Conservation (phyloP, 2,888 invertebrate species). For the Dioctria linearis region DNA sequence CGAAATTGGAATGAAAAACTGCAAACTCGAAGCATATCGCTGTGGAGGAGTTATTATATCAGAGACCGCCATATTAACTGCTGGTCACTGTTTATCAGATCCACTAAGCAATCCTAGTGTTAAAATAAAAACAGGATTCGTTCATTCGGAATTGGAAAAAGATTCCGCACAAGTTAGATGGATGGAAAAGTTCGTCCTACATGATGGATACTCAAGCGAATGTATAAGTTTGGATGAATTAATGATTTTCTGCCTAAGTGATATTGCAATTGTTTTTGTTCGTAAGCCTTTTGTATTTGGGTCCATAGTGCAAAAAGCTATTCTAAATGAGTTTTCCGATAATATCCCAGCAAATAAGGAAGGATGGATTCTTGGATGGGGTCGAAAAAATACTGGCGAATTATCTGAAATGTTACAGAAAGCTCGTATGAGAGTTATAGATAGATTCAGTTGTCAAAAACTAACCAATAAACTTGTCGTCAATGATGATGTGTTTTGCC, state of each 20-base stretch:
- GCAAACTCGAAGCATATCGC: not conserved
- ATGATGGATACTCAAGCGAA: not conserved
- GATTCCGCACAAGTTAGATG: not conserved
- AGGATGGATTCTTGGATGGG: not conserved
- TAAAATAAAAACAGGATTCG: not conserved
- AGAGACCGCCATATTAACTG: not conserved
- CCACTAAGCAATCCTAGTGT: not conserved
- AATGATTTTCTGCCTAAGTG: not conserved
- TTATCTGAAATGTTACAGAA: not conserved
- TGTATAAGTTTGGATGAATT: not conserved
- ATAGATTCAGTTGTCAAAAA: not conserved
- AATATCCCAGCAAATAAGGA: not conserved
- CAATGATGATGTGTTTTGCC: not conserved
- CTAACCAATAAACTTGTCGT: not conserved
- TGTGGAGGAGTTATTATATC: not conserved
- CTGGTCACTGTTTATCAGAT: not conserved
- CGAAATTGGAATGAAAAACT: not conserved
- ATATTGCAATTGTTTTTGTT: not conserved
- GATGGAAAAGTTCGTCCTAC: not conserved
- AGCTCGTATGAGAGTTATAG: not conserved
- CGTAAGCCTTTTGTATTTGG: not conserved
- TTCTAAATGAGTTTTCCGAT: not conserved
- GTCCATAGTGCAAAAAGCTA: not conserved
- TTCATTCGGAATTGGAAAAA: not conserved
- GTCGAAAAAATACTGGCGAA: not conserved